These are phyloP conservation scores for Acanthurus lineatus DNA, from an alignment of 2,797 vertebrate species.

Conservation along the genomic window DNA sequence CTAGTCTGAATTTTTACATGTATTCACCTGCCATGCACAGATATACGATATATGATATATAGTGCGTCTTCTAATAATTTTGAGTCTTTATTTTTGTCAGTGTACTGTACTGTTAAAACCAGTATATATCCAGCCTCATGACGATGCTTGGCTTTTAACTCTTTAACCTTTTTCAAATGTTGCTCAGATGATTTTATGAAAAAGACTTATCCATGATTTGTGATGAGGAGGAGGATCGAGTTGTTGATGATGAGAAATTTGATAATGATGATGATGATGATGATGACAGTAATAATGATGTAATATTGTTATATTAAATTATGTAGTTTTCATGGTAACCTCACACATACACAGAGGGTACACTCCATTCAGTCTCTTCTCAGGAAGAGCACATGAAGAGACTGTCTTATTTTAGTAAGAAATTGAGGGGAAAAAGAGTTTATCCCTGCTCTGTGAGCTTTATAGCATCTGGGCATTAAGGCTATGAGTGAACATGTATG, in stretches of 20 bases:
- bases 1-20: conserved; percentile 69
- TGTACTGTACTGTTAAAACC: conserved; percentile 79
- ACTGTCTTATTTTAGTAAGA: conserved; percentile 70
- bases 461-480: conserved; percentile 45
- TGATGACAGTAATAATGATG: conserved; percentile 40
- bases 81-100: conserved; percentile 77
- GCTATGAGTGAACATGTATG: conserved; percentile 41
- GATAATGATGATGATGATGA: conserved; percentile 1
- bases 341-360: conserved; percentile 57
- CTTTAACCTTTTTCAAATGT: conserved; percentile 74
- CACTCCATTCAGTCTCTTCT: conserved; percentile 62
- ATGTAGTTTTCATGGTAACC: conserved; percentile 67
- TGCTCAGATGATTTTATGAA: conserved; percentile 69
- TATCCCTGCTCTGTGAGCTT: conserved; percentile 61
- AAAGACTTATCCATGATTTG: conserved; percentile 42
- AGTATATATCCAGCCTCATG: conserved; percentile 76
- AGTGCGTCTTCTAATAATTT: conserved; percentile 80
- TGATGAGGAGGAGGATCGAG: conserved; percentile 22
- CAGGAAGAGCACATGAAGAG: conserved; percentile 75
- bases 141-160: conserved; percentile 81
- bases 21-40: conserved; percentile 75
- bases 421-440: conserved; percentile 36
- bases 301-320: conserved; percentile 56
- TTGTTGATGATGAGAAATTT: conserved; percentile 33
- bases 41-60: conserved; percentile 68